Conservation (phyloP, 2,888 invertebrate species). For the Ellobium chinense region DNA sequence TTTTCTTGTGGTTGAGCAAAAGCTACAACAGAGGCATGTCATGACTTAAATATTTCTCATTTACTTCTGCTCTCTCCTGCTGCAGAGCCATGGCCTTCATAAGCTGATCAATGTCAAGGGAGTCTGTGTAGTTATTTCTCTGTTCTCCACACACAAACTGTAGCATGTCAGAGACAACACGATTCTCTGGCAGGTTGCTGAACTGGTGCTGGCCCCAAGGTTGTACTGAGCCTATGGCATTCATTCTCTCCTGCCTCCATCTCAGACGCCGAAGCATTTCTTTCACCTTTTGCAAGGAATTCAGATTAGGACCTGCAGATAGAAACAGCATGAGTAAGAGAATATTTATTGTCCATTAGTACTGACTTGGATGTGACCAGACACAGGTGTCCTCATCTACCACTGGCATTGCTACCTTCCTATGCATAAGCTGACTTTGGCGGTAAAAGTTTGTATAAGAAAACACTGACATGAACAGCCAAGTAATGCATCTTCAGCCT, state of each 20-base stretch:
- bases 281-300: slow-evolving; percentile 73
- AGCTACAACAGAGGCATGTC: neutral
- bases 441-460: too few relatives aligned
- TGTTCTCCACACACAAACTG: slow-evolving; percentile 69
- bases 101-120: slow-evolving; percentile 51
- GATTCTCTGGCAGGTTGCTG: slow-evolving; percentile 38
- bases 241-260: slow-evolving; percentile 71
- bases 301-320: slow-evolving; percentile 57
- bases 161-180: slow-evolving; percentile 57
- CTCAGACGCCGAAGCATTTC: slow-evolving; percentile 71
- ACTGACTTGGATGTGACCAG: too few relatives aligned
- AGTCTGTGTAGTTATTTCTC: slow-evolving; percentile 34
- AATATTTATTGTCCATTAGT: too few relatives aligned
- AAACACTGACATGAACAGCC: too few relatives aligned
- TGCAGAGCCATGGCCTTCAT: slow-evolving; percentile 73
- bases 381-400: too few relatives aligned
- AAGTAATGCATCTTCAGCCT: too few relatives aligned
- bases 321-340: neutral
- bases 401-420: too few relatives aligned
- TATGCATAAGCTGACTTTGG: too few relatives aligned
- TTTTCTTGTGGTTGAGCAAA: neutral
- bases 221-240: slow-evolving; percentile 50
- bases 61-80: slow-evolving; percentile 75
- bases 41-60: neutral
- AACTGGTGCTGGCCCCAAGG: slow-evolving; percentile 22